Conservation (phyloP, 1,140 invertebrate species). For the Oreohelix idahoensis region DNA sequence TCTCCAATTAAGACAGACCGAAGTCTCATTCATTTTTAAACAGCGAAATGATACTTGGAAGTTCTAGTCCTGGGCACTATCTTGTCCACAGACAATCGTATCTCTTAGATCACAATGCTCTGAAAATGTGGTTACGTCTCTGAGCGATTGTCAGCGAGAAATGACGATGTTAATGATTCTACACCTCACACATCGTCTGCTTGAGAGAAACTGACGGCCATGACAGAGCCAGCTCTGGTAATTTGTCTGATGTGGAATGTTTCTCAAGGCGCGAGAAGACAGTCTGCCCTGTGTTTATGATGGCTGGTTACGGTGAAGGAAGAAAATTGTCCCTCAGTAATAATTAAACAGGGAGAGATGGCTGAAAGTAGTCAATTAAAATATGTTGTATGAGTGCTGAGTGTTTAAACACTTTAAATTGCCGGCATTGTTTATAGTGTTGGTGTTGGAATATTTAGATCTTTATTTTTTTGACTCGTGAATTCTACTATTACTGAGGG, state of each 20-base stretch:
- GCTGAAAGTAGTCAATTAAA: too few species aligned
- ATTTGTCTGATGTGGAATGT: background rate
- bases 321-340: background rate
- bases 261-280: background rate
- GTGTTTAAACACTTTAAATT: too few species aligned
- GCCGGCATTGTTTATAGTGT: too few species aligned
- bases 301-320: background rate
- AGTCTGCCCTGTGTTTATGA: background rate
- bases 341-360: background rate
- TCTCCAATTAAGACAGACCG: background rate
- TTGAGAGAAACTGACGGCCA: background rate
- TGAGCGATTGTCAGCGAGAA: background rate
- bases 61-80: background rate
- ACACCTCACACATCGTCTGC: slow-evolving; percentile 4
- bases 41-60: background rate
- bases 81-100: background rate
- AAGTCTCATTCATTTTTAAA: slow-evolving; percentile 9
- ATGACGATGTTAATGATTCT: background rate
- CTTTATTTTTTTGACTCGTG: too few species aligned
- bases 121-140: background rate
- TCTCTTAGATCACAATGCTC: background rate
- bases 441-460: too few species aligned
- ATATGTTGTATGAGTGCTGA: too few species aligned
- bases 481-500: too few species aligned
- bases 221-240: background rate